These are phyloP conservation scores for Nesoenas mayeri DNA, from an alignment of 2,113 vertebrate genomes.

Conservation along the genomic window DNA sequence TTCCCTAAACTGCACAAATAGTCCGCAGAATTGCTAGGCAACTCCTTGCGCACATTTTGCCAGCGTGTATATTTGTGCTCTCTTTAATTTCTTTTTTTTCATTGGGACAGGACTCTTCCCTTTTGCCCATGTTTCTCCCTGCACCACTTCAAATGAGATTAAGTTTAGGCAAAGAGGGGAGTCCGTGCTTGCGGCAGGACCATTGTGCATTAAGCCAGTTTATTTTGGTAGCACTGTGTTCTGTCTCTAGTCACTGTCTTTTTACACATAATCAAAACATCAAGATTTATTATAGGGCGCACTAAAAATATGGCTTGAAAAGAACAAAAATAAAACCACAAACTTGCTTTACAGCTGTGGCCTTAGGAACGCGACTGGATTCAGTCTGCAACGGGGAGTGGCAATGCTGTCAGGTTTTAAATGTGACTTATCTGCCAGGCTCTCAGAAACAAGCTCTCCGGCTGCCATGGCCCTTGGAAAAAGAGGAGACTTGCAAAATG, in stretches of 20 bases:
- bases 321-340: constrained; percentile 64
- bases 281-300: constrained; percentile 66
- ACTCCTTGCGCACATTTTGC: not conserved
- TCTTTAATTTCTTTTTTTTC: constrained; percentile 2
- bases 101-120: not conserved
- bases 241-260: constrained; percentile 62
- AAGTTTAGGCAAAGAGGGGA: constrained; percentile 26
- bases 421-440: not conserved
- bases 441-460: not conserved
- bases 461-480: fast-evolving
- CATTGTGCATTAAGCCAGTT: constrained; percentile 22
- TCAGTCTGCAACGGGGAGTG: constrained; percentile 10
- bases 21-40: constrained; percentile 1
- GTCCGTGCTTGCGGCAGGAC: constrained; percentile 53
- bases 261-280: constrained; percentile 65
- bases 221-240: constrained; percentile 59
- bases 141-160: constrained; percentile 57
- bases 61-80: not conserved
- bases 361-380: constrained; percentile 46
- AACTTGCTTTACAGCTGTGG: constrained; percentile 54
- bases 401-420: constrained; percentile 27
- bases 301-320: constrained; percentile 56
- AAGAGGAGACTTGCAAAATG: not conserved
- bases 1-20: not conserved
- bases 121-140: constrained; percentile 15